Base-by-base conservation (phyloP, 2,113 vertebrate species). In the Eretmochelys imbricata region DNA sequence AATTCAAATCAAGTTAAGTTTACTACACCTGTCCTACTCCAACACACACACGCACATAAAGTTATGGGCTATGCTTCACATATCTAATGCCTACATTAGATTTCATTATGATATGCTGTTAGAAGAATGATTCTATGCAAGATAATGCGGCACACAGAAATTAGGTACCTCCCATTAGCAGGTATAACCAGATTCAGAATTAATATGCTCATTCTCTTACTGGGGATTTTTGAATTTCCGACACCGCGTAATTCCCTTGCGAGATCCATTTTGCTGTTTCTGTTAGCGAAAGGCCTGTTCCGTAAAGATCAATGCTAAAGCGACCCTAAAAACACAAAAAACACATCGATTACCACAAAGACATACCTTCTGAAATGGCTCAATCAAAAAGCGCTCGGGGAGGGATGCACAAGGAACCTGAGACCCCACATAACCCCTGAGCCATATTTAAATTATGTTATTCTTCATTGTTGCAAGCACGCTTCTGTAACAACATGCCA, bases 251-350 rank as follows among this genome's bases (percentile, higher is more conserved):
- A 96, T 99, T 99, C 89, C 99, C 99, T 94, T 99, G 99, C 0
- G 99, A 99, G 85, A 99, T 98, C 99, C 99, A 99, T 29, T 98
- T 98, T 20, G 98, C 98, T 3, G 98, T 97, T 62, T 98, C 98
- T 1, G 94, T 91, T 83, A 99, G 96, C 42, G 98, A 98, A 29
- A 99, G 97, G 29, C 99, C 99, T 4, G 99, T 99, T 96, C 99
- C 99, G 0, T 98, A 98, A 27, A 99, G 99, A 97, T 99, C 99
- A 97, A 99, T 98, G 93, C 98, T 99, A 95, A 99, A 99, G 8
- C 98, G 99, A 83, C 99, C 99, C 99, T 99, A 91, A 93, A 94
- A 98, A 82, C 50, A 96, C 62, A 94, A 0, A 0, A 27, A 29
- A 80, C 7, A 65, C 11, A 53, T 46, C 25, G 38, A 82, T 80